Percentiles rank a stretch among this genome's conserved stretches.
Evolutionary conservation across 2,113 vertebrate genomes (phyloP).

Genomic region (Terrapene triunguis): DNA sequence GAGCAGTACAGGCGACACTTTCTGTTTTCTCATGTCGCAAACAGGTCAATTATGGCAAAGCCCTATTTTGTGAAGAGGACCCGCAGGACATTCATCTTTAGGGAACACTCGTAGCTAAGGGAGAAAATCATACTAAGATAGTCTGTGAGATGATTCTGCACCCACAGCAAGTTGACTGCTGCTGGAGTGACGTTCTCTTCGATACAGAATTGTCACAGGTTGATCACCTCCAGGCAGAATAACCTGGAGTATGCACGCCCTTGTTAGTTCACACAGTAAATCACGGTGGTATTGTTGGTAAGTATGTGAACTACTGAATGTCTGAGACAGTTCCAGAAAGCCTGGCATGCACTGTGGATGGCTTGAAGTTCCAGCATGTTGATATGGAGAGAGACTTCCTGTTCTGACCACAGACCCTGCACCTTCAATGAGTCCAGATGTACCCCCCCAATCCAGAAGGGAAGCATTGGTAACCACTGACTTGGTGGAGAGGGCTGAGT

Average conservation of each 20-base stretch:
- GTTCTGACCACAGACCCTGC: background rate
- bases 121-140: background rate
- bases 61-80: background rate
- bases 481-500: background rate
- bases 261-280: background rate
- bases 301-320: background rate
- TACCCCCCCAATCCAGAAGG: no score
- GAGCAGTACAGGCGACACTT: background rate
- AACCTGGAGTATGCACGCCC: background rate
- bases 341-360: no score
- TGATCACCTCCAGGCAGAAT: background rate
- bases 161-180: background rate
- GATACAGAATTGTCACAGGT: background rate
- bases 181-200: background rate
- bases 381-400: background rate
- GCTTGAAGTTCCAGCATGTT: background rate
- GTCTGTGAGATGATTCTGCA: background rate
- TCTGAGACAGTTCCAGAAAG: background rate
- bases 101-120: background rate
- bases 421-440: background rate
- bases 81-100: background rate
- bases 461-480: background rate
- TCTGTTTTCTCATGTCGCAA: background rate
- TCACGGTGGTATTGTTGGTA: background rate
- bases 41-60: background rate